Conservation (phyloP, 92 coral and sea anemone species). For the Muricea muricata region DNA sequence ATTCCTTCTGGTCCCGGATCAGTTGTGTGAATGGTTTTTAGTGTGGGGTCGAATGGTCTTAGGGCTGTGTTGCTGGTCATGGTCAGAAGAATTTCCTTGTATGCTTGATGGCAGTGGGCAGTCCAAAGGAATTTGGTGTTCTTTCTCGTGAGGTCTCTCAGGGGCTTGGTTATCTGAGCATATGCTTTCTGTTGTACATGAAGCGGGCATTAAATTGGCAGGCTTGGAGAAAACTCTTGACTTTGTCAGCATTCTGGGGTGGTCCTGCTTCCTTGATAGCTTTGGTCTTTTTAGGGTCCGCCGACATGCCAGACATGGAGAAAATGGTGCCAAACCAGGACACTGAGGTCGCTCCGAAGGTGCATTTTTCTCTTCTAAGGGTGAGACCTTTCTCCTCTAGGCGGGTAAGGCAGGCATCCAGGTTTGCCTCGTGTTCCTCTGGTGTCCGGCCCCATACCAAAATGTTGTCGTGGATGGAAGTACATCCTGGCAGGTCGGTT, state of each 20-base stretch:
- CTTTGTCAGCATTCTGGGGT: constrained; percentile 1
- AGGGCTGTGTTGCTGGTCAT: constrained; percentile 24
- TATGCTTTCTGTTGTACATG: constrained; percentile 27
- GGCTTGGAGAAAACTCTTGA: constrained; percentile 44
- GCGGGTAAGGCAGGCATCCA: constrained; percentile 15
- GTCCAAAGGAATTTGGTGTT: constrained; percentile 12
- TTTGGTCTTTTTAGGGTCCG: constrained; percentile 38
- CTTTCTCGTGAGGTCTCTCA: constrained; percentile 20
- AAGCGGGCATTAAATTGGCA: constrained; percentile 37
- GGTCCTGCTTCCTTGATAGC: constrained; percentile 12
- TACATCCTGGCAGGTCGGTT: constrained; percentile 8
- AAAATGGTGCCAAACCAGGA: constrained; percentile 39
- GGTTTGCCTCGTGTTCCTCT: constrained; percentile 13
- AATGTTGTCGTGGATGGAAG: constrained; percentile 46
- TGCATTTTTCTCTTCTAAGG: constrained; percentile 6
- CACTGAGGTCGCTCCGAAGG: constrained; percentile 30
- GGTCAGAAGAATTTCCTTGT: constrained; percentile 19
- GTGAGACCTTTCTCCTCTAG: constrained; percentile 21
- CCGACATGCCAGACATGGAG: constrained; percentile 31
- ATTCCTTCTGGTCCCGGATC: constrained; percentile 23
- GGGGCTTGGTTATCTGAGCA: constrained; percentile 25
- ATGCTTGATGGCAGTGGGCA: constrained; percentile 7
- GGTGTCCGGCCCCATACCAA: constrained; percentile 28
- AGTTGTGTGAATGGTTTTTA: constrained; percentile 18
- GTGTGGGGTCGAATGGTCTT: constrained; percentile 15